Base-by-base conservation (phyloP, 1,140 invertebrate genomes). In the Frieseomelitta varia region DNA sequence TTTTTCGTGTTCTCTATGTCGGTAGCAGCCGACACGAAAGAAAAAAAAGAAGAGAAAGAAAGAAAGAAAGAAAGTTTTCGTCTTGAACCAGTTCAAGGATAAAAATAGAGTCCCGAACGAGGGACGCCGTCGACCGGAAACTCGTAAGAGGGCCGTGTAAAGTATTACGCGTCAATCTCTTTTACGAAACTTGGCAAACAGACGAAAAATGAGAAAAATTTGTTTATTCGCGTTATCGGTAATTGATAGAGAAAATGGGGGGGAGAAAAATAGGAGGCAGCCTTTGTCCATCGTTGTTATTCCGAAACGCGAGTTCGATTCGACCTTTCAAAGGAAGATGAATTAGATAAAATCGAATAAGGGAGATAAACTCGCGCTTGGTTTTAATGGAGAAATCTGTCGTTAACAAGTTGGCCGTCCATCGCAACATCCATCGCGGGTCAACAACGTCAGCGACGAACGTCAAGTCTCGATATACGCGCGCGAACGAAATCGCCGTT, bases 91-190 rank as follows among this genome's bases (percentile, higher is more conserved):
- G 39, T 21, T 27, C n/a, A 39, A 30, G 51, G 77, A 73, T 67
- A 80, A 84, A 84, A 84, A 84, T 84, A 84, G 82, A 39, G 21
- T 8, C 2, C 19, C 61, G 24, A 78, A 78, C 63, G 81, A 68
- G 14, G 53, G 15, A 55, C 68, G 27, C 39, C 58, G 72, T 58
- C 19, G 56, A 17, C 39, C 55, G 55, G 76, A 61, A 79, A 55
- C 75, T 58, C 61, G 17, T 6, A 58, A 61, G 56, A 61, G 30
- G 56, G 14, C 4, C 14, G 12, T 17, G 19, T n/a, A 34, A 58
- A 58, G 30, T 24, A 24, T 76, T 53, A 73, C 47, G 39, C 74
- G 12, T 24, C 21, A 34, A 47, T 61, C n/a, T 65, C 39, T 6
- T 12, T 39, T 27, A 61, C 14, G 21, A 17, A 61, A 58, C 21